Conservation (phyloP, 2,888 invertebrate genomes). For the Clivina fossor region DNA sequence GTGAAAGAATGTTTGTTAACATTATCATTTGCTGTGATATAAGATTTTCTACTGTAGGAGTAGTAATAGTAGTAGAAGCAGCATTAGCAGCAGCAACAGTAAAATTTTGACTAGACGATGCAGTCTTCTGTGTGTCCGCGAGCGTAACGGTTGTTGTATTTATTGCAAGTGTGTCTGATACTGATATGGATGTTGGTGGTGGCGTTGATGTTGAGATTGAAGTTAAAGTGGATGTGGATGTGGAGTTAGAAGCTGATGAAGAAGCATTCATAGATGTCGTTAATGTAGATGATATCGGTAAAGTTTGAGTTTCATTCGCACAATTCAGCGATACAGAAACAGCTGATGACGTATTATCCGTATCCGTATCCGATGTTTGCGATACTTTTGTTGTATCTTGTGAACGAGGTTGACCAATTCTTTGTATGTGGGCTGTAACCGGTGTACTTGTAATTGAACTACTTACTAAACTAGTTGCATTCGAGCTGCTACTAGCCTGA, state of each 20-base stretch:
- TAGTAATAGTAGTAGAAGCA: slow-evolving; percentile 47
- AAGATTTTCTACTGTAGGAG: slow-evolving; percentile 57
- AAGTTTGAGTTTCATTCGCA: too few species aligned
- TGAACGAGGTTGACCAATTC: slow-evolving; percentile 53
- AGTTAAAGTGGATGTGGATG: slow-evolving; percentile 25
- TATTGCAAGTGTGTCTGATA: too few species aligned
- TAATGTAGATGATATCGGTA: too few species aligned
- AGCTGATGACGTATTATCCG: not conserved
- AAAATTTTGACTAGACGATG: too few species aligned
- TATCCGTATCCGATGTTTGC: slow-evolving; percentile 4
- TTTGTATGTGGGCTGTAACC: slow-evolving; percentile 54
- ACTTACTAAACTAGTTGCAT: slow-evolving; percentile 8
- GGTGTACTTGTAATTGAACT: slow-evolving; percentile 22
- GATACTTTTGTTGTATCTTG: slow-evolving; percentile 40
- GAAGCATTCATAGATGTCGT: too few species aligned
- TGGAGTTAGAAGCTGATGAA: slow-evolving; percentile 36
- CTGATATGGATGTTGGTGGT: too few species aligned
- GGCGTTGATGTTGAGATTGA: slow-evolving; percentile 23
- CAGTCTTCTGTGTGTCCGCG: too few species aligned
- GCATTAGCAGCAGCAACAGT: slow-evolving; percentile 41
- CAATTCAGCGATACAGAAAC: too few species aligned
- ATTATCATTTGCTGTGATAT: slow-evolving; percentile 57
- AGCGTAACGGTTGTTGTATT: too few species aligned
- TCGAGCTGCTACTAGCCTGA: slow-evolving; percentile 12
- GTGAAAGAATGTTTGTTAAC: slow-evolving; percentile 51